Percentiles rank a stretch among this genome's conserved stretches.
Conservation (phyloP, 1,140 invertebrate genomes). For the Mizuhopecten yessoensis region DNA sequence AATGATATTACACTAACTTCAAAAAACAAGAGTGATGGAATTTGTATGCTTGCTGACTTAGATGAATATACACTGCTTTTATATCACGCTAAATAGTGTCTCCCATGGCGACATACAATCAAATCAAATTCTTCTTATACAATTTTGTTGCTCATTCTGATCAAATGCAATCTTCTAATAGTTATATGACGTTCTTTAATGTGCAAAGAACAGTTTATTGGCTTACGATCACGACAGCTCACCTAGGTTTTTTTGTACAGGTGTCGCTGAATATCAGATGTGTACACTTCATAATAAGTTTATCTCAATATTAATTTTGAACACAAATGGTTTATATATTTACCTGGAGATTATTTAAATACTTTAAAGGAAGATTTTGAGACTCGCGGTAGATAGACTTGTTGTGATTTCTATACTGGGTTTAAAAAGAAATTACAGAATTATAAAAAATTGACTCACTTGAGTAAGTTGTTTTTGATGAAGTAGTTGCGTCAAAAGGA, state of each 20-base stretch:
- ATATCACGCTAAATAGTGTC: slow-evolving; percentile 2
- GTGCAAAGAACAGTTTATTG: neutral
- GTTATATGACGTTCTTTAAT: slow-evolving; percentile 39
- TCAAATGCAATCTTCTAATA: slow-evolving; percentile 38
- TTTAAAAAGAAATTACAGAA: neutral
- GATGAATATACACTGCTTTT: slow-evolving; percentile 34
- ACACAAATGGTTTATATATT: slow-evolving; percentile 27
- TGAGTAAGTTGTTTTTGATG: slow-evolving; percentile 22
- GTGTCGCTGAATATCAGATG: neutral
- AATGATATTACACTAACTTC: slow-evolving; percentile 23
- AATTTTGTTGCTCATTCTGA: too few species aligned
- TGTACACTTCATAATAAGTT: neutral
- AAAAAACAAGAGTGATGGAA: slow-evolving; percentile 10
- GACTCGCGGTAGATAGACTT: neutral
- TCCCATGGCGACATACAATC: neutral
- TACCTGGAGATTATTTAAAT: slow-evolving; percentile 35
- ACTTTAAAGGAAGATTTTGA: slow-evolving; percentile 7
- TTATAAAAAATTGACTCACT: neutral
- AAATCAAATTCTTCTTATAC: slow-evolving; percentile 2
- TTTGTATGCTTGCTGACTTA: neutral
- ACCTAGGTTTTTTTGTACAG: neutral
- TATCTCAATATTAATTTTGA: slow-evolving; percentile 13
- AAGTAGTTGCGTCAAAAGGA: neutral
- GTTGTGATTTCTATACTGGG: neutral
- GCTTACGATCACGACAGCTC: neutral